Percentiles rank a stretch among this genome's conserved stretches.
Conservation (phyloP, 2,888 invertebrate genomes). For the Agapetus fuscipes region DNA sequence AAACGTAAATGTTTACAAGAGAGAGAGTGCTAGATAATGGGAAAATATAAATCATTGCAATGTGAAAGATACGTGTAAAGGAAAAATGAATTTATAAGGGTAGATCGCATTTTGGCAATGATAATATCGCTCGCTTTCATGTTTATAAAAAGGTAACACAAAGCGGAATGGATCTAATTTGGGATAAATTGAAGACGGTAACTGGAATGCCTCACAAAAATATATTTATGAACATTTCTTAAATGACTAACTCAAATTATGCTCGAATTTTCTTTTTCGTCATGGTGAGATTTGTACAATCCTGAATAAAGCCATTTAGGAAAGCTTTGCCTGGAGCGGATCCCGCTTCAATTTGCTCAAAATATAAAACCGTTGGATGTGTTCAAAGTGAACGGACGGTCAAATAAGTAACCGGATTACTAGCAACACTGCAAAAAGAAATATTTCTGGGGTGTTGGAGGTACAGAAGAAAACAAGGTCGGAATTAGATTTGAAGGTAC, state of each 20-base stretch:
- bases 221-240: background rate
- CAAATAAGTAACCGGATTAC: background rate
- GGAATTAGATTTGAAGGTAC: too few relatives aligned
- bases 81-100: too few relatives aligned
- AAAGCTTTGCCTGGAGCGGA: background rate
- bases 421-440: background rate
- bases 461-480: too few relatives aligned
- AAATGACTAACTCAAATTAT: background rate
- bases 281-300: background rate
- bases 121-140: too few relatives aligned
- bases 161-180: slow-evolving; percentile 1
- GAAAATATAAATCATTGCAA: too few relatives aligned
- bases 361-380: background rate
- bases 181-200: too few relatives aligned
- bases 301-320: background rate
- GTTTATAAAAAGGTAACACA: too few relatives aligned
- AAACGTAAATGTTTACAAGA: background rate
- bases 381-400: background rate
- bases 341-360: background rate
- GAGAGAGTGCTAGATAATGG: too few relatives aligned
- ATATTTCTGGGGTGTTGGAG: too few relatives aligned
- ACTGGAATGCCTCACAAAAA: too few relatives aligned
- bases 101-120: too few relatives aligned
- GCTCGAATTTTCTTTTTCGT: background rate
- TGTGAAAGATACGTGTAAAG: too few relatives aligned